Conservation (phyloP, 2,113 vertebrate species). For the Gobiocypris rarus region DNA sequence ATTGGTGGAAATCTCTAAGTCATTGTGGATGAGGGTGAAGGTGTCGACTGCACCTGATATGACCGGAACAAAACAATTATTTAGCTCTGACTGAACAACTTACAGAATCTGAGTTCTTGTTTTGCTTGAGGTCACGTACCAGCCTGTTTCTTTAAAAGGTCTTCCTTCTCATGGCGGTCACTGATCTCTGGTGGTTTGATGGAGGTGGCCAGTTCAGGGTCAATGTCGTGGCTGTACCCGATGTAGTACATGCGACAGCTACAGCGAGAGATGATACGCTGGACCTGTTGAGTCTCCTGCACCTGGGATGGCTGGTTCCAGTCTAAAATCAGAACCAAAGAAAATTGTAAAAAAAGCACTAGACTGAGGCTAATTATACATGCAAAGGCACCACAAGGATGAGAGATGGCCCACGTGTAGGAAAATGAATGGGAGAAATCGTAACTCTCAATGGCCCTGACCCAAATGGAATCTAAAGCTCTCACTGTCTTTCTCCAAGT, state of each 20-base stretch:
- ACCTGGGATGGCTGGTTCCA: constrained; percentile 95
- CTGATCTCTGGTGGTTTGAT: constrained; percentile 92
- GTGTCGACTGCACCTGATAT: constrained; percentile 92
- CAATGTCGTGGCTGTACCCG: constrained; percentile 97
- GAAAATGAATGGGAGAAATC: neutral
- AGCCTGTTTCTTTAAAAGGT: constrained; percentile 95
- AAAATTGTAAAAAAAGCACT: neutral
- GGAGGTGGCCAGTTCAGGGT: constrained; percentile 93
- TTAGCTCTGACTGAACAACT: neutral
- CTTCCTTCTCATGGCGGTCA: constrained; percentile 90
- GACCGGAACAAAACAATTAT: neutral
- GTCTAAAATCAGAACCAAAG: constrained; percentile 72
- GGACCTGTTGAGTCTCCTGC: constrained; percentile 92
- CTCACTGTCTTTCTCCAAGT: neutral
- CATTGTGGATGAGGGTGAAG: constrained; percentile 97
- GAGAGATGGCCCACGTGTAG: neutral
- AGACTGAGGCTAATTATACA: neutral
- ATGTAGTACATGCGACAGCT: constrained; percentile 99
- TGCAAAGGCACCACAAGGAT: neutral
- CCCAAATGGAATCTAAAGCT: neutral
- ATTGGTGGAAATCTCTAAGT: constrained; percentile 98
- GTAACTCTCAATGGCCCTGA: neutral
- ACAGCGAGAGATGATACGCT: constrained; percentile 97
- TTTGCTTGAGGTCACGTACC: constrained; percentile 70
- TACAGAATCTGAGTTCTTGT: neutral